phyloP scores from a whole-genome alignment of 1,140 invertebrate species.

The Spodoptera litura region DNA sequence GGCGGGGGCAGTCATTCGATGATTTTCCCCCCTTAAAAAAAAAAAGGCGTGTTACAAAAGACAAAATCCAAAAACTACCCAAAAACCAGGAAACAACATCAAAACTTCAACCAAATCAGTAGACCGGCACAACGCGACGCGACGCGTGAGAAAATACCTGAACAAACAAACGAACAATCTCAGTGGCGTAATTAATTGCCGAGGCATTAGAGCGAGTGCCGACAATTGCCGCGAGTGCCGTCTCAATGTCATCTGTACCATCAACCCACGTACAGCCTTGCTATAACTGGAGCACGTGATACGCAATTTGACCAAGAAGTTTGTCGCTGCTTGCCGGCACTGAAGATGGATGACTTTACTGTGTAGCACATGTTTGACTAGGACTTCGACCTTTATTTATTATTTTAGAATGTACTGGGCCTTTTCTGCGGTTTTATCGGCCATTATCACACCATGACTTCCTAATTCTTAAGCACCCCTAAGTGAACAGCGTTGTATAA shows the following conservation, averaged over 20 bases:
- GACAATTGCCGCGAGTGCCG: constrained; percentile 18
- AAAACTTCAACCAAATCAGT: background rate
- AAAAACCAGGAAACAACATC: constrained; percentile 18
- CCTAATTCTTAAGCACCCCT: too few relatives aligned
- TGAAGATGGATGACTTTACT: constrained; percentile 8
- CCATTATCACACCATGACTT: too few relatives aligned
- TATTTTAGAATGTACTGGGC: too few relatives aligned
- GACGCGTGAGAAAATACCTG: constrained; percentile 24
- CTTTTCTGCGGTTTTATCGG: too few relatives aligned
- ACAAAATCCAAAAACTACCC: background rate
- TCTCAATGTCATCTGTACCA: constrained; percentile 44
- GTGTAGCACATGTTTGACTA: background rate
- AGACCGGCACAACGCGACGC: background rate
- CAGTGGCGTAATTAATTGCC: constrained; percentile 40
- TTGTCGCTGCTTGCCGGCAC: constrained; percentile 16
- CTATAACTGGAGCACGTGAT: constrained; percentile 64
- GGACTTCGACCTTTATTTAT: too few relatives aligned
- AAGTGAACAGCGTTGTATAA: too few relatives aligned
- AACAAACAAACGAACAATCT: constrained; percentile 17
- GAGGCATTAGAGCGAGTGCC: constrained; percentile 47
- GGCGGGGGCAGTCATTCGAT: too few relatives aligned
- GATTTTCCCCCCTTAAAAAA: too few relatives aligned
- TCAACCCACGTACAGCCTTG: constrained; percentile 65
- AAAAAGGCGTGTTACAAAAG: background rate
- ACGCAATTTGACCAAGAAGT: constrained; percentile 43